Evolutionary conservation across 2,888 invertebrate species (phyloP).

Genomic region (Drosophila gaucha): DNA sequence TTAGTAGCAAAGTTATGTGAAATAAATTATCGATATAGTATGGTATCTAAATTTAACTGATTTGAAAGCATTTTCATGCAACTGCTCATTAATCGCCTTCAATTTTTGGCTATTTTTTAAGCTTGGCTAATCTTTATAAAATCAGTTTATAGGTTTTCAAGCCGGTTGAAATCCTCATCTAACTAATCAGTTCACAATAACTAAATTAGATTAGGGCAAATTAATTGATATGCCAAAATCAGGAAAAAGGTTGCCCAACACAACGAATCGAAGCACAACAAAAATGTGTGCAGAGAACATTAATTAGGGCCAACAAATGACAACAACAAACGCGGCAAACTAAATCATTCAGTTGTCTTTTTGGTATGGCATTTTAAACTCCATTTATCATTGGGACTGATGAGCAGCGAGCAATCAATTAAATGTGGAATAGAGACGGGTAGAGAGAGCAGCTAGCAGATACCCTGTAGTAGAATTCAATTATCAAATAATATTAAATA

Average conservation of each 20-base stretch:
- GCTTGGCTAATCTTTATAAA: constrained; percentile 4
- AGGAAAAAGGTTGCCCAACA: constrained; percentile 8
- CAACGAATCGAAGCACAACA: constrained; percentile 11
- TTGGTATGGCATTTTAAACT: constrained; percentile 63
- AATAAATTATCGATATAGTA: too few species aligned
- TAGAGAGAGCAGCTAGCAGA: background rate
- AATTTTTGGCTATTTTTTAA: background rate
- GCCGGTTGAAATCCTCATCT: constrained; percentile 15
- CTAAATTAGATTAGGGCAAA: constrained; percentile 63
- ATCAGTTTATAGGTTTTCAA: constrained; percentile 1
- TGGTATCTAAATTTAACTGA: background rate
- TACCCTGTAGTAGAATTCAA: background rate
- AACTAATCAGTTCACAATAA: constrained; percentile 62
- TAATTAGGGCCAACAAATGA: constrained; percentile 59
- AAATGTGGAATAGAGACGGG: background rate
- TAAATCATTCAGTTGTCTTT: constrained; percentile 64
- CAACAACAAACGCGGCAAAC: constrained; percentile 30
- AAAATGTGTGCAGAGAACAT: constrained; percentile 49
- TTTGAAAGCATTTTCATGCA: background rate
- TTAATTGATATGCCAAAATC: constrained; percentile 55
- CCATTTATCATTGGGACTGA: constrained; percentile 66
- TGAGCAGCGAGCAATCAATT: constrained; percentile 36
- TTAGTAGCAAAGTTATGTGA: background rate
- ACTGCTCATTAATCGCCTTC: constrained; percentile 28
- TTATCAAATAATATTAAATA: background rate